These are phyloP conservation scores for Folsomia candida DNA, from an alignment of 2,888 invertebrate species.

Conservation along the genomic window DNA sequence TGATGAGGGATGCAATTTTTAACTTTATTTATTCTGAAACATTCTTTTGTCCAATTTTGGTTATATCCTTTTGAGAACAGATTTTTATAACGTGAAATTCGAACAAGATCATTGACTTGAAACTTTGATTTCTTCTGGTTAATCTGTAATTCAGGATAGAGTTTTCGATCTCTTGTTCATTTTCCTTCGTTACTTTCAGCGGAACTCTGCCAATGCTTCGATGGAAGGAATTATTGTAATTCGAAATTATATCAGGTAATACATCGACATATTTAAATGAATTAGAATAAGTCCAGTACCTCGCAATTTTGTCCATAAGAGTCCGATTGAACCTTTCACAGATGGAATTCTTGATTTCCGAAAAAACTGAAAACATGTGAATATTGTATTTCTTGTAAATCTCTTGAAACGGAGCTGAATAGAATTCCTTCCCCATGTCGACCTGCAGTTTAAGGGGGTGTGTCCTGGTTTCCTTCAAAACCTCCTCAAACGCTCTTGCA, in stretches of 20 bases:
- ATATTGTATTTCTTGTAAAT: slow-evolving; percentile 13
- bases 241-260: slow-evolving; percentile 6
- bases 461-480: background rate
- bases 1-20: background rate
- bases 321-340: slow-evolving; percentile 32
- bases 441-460: background rate
- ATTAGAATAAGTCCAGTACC: slow-evolving; percentile 16
- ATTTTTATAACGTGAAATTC: background rate
- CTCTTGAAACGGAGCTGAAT: background rate
- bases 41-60: background rate
- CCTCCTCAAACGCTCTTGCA: slow-evolving; percentile 10
- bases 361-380: slow-evolving; percentile 19
- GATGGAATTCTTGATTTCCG: slow-evolving; percentile 15
- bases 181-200: background rate
- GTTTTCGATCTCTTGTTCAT: slow-evolving; percentile 19
- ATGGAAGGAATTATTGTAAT: slow-evolving; percentile 25
- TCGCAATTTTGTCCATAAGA: slow-evolving; percentile 16
- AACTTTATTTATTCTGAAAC: background rate
- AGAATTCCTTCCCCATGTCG: slow-evolving; percentile 26
- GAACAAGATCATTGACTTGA: background rate
- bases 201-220: slow-evolving; percentile 11
- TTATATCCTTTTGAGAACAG: background rate
- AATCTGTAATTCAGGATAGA: no score
- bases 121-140: no score
- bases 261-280: slow-evolving; percentile 22